These are phyloP conservation scores for Candoia aspera DNA, from an alignment of 2,113 vertebrate genomes.

Conservation along the genomic window DNA sequence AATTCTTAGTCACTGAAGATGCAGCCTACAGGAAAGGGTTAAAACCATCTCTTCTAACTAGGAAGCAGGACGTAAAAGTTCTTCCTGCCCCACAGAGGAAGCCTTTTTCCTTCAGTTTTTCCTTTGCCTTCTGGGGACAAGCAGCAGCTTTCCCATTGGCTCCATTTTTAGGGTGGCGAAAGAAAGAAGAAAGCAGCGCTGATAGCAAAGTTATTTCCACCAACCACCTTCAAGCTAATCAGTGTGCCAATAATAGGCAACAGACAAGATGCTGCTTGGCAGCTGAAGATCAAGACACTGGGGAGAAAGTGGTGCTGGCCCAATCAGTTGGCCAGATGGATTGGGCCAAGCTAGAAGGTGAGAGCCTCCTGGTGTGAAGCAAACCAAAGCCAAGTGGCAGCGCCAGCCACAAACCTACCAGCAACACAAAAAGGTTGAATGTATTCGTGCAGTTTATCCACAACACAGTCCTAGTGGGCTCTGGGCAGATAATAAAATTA, in stretches of 20 bases:
- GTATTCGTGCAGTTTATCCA: too few species aligned
- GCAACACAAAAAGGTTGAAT: too few species aligned
- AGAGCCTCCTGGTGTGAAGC: neutral
- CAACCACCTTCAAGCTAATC: neutral
- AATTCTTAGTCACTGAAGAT: neutral
- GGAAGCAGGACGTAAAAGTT: neutral
- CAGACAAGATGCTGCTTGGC: neutral
- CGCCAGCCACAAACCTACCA: neutral
- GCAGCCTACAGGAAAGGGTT: neutral
- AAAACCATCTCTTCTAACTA: neutral
- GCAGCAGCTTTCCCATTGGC: too few species aligned
- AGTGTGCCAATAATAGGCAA: neutral
- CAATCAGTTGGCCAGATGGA: neutral
- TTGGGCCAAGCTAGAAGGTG: neutral
- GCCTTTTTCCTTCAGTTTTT: too few species aligned
- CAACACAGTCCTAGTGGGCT: too few species aligned
- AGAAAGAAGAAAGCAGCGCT: too few species aligned
- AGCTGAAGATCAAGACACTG: neutral
- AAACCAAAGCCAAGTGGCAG: neutral
- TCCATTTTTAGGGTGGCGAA: too few species aligned
- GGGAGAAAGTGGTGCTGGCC: neutral
- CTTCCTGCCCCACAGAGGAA: neutral
- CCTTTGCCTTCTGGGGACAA: neutral
- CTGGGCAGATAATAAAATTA: too few species aligned
- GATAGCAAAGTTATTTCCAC: neutral